Conservation (phyloP, 2,797 vertebrate genomes). For the Balearica regulorum region DNA sequence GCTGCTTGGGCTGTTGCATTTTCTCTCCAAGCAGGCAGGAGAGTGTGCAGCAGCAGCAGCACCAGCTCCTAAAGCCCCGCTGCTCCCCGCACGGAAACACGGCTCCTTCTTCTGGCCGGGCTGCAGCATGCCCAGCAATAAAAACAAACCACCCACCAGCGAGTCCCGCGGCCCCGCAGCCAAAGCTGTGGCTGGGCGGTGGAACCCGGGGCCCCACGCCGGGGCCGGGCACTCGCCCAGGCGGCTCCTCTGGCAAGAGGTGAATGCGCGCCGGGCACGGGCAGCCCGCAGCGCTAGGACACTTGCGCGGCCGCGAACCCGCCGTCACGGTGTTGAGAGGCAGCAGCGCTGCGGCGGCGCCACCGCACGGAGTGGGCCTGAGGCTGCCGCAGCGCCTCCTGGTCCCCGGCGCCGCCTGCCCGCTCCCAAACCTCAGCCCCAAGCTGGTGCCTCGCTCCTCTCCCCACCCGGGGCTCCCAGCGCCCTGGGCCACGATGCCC, state of each 20-base stretch:
- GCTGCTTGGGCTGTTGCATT: neutral
- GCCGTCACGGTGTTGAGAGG: accelerated
- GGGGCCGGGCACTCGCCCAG: slow-evolving; percentile 58
- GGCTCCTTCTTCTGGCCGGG: neutral
- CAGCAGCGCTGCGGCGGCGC: neutral
- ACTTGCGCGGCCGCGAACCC: slow-evolving; percentile 48
- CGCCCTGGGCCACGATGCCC: accelerated
- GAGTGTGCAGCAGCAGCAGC: neutral
- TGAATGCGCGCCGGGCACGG: slow-evolving; percentile 62
- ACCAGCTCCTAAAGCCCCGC: neutral
- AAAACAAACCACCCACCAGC: accelerated
- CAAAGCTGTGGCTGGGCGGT: slow-evolving; percentile 61
- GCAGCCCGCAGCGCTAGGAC: slow-evolving; percentile 60
- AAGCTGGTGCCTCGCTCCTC: accelerated
- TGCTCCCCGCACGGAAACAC: slow-evolving; percentile 17
- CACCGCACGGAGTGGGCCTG: accelerated
- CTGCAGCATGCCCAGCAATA: accelerated
- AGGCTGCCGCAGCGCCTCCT: accelerated
- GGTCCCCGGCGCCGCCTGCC: accelerated
- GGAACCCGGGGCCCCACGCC: slow-evolving; percentile 58
- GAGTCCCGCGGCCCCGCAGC: accelerated
- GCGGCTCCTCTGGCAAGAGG: slow-evolving; percentile 57
- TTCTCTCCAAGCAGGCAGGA: accelerated
- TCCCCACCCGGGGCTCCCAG: too few species aligned
- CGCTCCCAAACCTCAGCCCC: too few species aligned